Evolutionary conservation across 1,140 invertebrate genomes (phyloP), one percentile per base, ranked within the genome.

Genomic region (Lasioglossum baleicum): DNA sequence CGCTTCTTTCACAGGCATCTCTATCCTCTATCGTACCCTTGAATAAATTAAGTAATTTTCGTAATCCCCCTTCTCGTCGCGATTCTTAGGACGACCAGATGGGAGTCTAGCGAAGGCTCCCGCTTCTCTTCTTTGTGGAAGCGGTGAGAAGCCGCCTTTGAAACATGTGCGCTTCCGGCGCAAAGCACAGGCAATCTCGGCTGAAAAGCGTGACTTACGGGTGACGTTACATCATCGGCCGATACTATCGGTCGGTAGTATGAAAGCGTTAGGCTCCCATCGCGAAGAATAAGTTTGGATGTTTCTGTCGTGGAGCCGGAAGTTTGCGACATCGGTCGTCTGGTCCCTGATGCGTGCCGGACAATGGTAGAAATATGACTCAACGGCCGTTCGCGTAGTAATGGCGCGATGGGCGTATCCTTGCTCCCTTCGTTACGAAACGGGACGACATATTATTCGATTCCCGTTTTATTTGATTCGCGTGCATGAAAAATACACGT

Each of bases 221-320:
- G n/a, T 11, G 35, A 51, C 65, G 64, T 83, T 83, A 80, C 72
- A 51, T 72, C 77, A 85, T 76, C 48, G 61, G 67, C 61, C 72
- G 69, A 83, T 83, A 84, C 64, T n/a, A 85, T 76, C 48, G 61
- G 67, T 53, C 72, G 69, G 81, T 83, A 84, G 53, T 13, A 26
- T 83, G 51, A 64, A 69, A 81, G 15, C 31, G 58, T 80, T 68
- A 15, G 26, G 20, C 31, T 56, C 44, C 22, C 20, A 31, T 44
- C 65, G 56, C 31, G 40, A 70, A 77, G 48, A 42, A 35, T 79
- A 67, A 66, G 22, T 66, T 60, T 48, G 69, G n/a, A 66, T 72
- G 72, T 72, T 44, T 48, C 31, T 4, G 58, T 58, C 58, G 58
- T 40, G 51, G 58, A 77, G 7, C 17, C 44, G 20, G 53, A 44